These are phyloP conservation scores for Acleris literana DNA, from an alignment of 2,888 invertebrate genomes.

Conservation along the genomic window DNA sequence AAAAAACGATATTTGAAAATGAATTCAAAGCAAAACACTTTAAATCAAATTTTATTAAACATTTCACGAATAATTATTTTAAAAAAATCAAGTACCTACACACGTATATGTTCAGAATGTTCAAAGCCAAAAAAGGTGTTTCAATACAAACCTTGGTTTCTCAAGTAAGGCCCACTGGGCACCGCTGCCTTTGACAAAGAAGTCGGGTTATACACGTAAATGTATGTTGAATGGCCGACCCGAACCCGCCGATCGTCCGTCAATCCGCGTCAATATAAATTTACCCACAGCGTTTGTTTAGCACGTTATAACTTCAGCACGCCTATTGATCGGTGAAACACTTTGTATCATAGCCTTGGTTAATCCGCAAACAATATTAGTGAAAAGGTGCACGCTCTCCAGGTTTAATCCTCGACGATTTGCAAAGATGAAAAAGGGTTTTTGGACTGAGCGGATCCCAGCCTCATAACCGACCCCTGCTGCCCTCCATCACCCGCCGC, in stretches of 20 bases:
- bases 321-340: conserved; percentile 64
- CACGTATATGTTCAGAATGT: too few species aligned
- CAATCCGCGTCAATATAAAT: conserved; percentile 12
- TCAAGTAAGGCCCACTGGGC: too few species aligned
- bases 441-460: conserved; percentile 62
- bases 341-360: conserved; percentile 68
- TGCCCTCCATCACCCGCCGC: conserved; percentile 56
- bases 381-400: conserved; percentile 76
- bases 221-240: conserved; percentile 3
- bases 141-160: too few species aligned
- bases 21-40: too few species aligned
- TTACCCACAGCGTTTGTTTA: conserved; percentile 49
- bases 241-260: not conserved
- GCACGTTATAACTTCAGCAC: conserved; percentile 57
- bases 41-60: too few species aligned
- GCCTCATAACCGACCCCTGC: conserved; percentile 59
- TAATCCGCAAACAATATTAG: conserved; percentile 76
- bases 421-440: conserved; percentile 80
- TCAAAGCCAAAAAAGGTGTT: too few species aligned
- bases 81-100: too few species aligned
- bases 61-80: too few species aligned
- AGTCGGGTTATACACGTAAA: not conserved
- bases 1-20: too few species aligned
- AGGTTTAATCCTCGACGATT: conserved; percentile 79
- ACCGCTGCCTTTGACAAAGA: too few species aligned